These are phyloP conservation scores for Saguinus imperator DNA, from an alignment of 2,113 vertebrate genomes.

Conservation along the genomic window DNA sequence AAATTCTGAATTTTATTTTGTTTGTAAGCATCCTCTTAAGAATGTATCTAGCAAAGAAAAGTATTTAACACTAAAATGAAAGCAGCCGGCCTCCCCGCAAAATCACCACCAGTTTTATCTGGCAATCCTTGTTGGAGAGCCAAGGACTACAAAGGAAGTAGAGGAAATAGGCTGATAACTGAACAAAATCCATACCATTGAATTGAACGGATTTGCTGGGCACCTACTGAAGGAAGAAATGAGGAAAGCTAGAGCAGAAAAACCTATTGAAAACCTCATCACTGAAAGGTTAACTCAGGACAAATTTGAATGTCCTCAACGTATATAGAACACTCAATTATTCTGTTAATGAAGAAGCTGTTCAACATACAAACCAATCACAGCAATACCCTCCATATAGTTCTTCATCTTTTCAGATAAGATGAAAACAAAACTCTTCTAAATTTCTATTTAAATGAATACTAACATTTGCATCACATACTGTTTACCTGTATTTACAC, in stretches of 20 bases:
- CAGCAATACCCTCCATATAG: neutral
- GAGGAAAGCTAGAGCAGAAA: neutral
- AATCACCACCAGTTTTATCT: neutral
- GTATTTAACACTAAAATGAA: constrained; percentile 9
- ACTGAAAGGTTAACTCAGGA: neutral
- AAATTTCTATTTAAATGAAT: neutral
- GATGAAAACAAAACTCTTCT: neutral
- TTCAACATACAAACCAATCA: neutral
- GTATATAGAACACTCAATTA: neutral
- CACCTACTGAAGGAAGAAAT: neutral
- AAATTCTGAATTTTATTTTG: neutral
- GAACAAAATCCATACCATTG: neutral
- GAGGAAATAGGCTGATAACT: neutral
- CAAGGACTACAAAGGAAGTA: neutral
- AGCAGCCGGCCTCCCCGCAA: neutral
- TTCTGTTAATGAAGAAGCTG: neutral
- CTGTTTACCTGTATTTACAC: neutral
- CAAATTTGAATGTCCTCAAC: neutral
- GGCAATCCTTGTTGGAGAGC: neutral
- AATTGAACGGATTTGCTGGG: neutral
- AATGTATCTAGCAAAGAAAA: constrained; percentile 14
- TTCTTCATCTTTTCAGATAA: constrained; percentile 18
- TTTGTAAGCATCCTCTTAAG: neutral
- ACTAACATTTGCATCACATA: neutral
- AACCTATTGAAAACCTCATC: neutral